Evolutionary conservation across 2,113 vertebrate genomes (phyloP), one percentile per base, ranked within the genome.

Genomic region (Oreotrochilus melanogaster): DNA sequence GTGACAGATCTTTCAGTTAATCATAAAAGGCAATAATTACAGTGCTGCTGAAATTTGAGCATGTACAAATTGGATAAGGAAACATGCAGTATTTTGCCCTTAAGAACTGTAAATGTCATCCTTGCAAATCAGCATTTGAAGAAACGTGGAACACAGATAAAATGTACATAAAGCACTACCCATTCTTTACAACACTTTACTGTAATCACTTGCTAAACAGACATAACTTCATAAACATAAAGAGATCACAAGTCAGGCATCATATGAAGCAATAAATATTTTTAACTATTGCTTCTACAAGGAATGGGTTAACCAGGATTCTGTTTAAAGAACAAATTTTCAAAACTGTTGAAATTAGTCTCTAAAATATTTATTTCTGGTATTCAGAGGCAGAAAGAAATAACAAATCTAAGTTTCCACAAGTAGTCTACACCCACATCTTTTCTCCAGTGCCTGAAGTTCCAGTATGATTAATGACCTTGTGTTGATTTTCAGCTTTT

Each of bases 401-500:
- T 25, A 93, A 87, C 19, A 89, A 66, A 78, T 47, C 28, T 62
- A 53, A 61, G 42, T 79, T 88, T 90, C 60, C 18, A 1, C 33
- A 78, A 78, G 35, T 9, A 51, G 45, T 18, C 73, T 35, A 72
- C 28, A 64, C 22, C 69, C 57, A 62, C 65, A 30, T 3, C 33
- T 58, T 37, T 70, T 74, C 53, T 61, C 58, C 39, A 69, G 1
- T 12, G 30, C 37, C 88, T 65, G 39, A 93, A 65, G 64, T 84
- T 82, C 90, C 73, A 48, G 9, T 42, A 17, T 65, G 73, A 93
- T 60, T 88, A 91, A 93, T 12, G 33, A 89, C 23, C 31, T 78
- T 31, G 50, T 37, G 66, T 12, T n/a, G 18, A 35, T 82, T 66
- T 67, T 83, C 74, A 75, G 21, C 15, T 90, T 89, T 79, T 86